Evolutionary conservation across 2,888 invertebrate species (phyloP).

Genomic region (Aspidapion aeneum): DNA sequence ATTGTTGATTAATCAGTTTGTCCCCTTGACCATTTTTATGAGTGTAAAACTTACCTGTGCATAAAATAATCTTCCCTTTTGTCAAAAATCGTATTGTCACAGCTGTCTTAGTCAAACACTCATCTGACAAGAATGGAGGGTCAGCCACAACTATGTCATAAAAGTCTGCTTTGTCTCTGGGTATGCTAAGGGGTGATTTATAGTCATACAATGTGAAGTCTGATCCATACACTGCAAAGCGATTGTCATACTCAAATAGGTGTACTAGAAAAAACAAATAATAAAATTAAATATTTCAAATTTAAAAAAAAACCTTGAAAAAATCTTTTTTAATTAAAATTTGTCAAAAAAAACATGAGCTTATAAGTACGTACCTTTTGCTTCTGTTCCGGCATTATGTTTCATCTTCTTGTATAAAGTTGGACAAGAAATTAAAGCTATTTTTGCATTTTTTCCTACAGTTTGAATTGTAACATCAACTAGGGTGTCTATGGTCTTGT

Average conservation of each 20-base stretch:
- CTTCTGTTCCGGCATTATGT: constrained; percentile 43
- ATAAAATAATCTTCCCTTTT: constrained; percentile 76
- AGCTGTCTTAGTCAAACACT: constrained; percentile 83
- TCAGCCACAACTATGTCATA: constrained; percentile 89
- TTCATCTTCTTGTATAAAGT: constrained; percentile 72
- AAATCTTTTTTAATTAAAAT: neutral
- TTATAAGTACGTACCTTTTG: constrained; percentile 29
- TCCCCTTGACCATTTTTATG: too few species aligned
- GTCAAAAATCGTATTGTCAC: constrained; percentile 69
- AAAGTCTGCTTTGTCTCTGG: constrained; percentile 53
- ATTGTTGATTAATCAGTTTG: too few species aligned
- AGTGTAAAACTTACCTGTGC: constrained; percentile 80
- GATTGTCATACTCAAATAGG: constrained; percentile 72
- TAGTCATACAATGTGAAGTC: constrained; percentile 89
- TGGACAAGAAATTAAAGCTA: constrained; percentile 87
- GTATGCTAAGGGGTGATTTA: constrained; percentile 68
- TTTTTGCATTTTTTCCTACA: constrained; percentile 55
- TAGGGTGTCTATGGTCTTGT: constrained; percentile 69
- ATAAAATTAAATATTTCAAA: neutral
- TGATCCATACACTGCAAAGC: constrained; percentile 74
- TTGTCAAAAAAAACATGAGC: neutral
- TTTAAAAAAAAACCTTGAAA: neutral
- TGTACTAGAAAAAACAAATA: constrained; percentile 31
- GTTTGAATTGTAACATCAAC: constrained; percentile 61
- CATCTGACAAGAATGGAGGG: constrained; percentile 92